phyloP scores from a whole-genome alignment of 2,888 invertebrate genomes.

The Campaea margaritaria region DNA sequence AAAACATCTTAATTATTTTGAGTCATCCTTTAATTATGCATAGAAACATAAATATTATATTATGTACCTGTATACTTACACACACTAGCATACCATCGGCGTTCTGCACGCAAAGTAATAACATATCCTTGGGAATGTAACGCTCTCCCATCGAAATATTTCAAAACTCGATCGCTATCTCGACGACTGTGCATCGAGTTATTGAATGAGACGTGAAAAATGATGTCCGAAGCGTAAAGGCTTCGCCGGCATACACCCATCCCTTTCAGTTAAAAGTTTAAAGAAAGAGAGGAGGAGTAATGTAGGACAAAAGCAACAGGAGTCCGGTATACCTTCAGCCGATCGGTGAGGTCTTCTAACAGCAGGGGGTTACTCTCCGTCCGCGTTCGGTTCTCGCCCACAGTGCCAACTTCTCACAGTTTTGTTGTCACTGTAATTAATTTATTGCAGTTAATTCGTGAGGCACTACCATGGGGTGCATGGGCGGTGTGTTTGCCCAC shows the following conservation, averaged over 20 bases:
- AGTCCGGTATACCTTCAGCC: constrained; percentile 56
- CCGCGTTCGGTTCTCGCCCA: constrained; percentile 62
- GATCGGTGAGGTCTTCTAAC: constrained; percentile 72
- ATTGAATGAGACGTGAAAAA: constrained; percentile 86
- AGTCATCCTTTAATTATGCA: too few species aligned
- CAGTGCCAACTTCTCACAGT: constrained; percentile 71
- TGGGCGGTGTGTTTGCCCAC: constrained; percentile 77
- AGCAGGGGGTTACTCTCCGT: constrained; percentile 69
- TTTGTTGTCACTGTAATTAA: constrained; percentile 82
- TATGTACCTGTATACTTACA: constrained; percentile 9
- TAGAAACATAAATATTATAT: too few species aligned
- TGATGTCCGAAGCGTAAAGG: constrained; percentile 79
- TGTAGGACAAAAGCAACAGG: constrained; percentile 78
- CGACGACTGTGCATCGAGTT: constrained; percentile 79
- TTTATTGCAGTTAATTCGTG: constrained; percentile 75
- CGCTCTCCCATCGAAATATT: constrained; percentile 81
- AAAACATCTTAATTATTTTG: too few species aligned
- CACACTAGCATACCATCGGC: constrained; percentile 47
- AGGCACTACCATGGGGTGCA: constrained; percentile 64
- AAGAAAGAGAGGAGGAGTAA: constrained; percentile 62
- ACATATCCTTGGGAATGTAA: constrained; percentile 83
- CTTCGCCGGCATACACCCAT: constrained; percentile 69
- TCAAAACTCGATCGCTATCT: constrained; percentile 84
- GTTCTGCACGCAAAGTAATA: constrained; percentile 84
- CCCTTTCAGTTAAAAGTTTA: constrained; percentile 50